phyloP scores from a whole-genome alignment of 2,113 vertebrate species.

The Promerops cafer region DNA sequence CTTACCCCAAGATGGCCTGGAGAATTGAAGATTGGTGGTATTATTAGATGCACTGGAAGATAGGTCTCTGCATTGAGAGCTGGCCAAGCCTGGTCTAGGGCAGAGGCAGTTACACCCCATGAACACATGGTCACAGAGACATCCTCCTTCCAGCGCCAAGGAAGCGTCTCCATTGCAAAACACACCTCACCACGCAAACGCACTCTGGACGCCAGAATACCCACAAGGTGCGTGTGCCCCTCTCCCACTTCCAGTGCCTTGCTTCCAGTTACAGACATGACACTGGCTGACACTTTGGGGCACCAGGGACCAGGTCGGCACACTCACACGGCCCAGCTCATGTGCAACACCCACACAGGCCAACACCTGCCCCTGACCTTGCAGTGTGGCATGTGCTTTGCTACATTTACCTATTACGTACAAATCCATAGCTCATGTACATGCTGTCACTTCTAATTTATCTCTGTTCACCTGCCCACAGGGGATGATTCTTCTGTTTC shows the following conservation, averaged over 20 bases:
- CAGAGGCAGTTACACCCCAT: not conserved
- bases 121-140: rapidly evolving
- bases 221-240: rapidly evolving
- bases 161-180: rapidly evolving
- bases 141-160: not conserved
- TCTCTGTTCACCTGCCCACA: not conserved
- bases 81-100: not conserved
- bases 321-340: not conserved
- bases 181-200: rapidly evolving
- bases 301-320: not conserved
- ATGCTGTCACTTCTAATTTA: not conserved
- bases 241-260: not conserved
- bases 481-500: not conserved
- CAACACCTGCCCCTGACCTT: not conserved
- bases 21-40: not conserved
- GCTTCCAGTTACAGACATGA: not conserved
- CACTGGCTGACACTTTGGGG: not conserved
- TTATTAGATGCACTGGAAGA: not conserved
- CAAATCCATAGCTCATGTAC: not conserved
- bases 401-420: not conserved
- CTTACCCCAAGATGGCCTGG: not conserved
- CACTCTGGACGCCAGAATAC: not conserved
- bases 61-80: not conserved
- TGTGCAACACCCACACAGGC: not conserved
- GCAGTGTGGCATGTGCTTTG: not conserved